Base-by-base conservation (phyloP, 2,888 invertebrate species). In the Chrysopilus asiliformis region DNA sequence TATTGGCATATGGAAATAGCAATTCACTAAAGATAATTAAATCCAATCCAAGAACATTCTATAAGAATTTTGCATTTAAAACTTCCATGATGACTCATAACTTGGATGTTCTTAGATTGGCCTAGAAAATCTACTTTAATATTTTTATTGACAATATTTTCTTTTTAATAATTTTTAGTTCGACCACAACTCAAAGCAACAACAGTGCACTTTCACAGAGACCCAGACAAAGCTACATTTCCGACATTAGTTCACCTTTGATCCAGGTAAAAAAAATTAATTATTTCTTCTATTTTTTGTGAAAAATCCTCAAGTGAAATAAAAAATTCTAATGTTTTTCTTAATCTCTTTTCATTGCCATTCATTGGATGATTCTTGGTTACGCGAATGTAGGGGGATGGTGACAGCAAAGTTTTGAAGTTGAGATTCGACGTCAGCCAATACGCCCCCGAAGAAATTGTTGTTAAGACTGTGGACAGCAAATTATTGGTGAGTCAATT, bases 401-500 rank as follows among this genome's bases (percentile, higher is more conserved):
- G 89, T 37, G 86, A 90, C 60, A 90, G 80, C 67, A 93, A 93
- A 67, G 81, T 84, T 58, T 72, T 97, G 50, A 90, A 94, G 60
- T 74, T 97, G 46, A 75, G 94, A 57, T 97, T 97, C 67, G 95
- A 97, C 63, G 93, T 97, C 50, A 87, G 90, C 57, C 91, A 95
- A 66, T 97, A 95, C 68, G 82, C 85, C 38, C 86, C 86, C 33
- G 97, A 97, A 66, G 95, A 97, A 71, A 93, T 95, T 59, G 89
- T 91, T 57, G 94, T 97, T 47, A 95, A 94, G 71, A 97, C 95
- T 46, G 89, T 94, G 50, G 95, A 95, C 70, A 94, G 94, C 69
- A 89, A 91, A 73, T 74, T 97, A 58, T 71, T 90, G 76, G 89
- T 89, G 62, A 74, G 79, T 65, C 36, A 36, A 41, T 22, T 22